These are phyloP conservation scores for Zaprionus lineosus DNA, from an alignment of 2,888 invertebrate genomes.

Conservation along the genomic window DNA sequence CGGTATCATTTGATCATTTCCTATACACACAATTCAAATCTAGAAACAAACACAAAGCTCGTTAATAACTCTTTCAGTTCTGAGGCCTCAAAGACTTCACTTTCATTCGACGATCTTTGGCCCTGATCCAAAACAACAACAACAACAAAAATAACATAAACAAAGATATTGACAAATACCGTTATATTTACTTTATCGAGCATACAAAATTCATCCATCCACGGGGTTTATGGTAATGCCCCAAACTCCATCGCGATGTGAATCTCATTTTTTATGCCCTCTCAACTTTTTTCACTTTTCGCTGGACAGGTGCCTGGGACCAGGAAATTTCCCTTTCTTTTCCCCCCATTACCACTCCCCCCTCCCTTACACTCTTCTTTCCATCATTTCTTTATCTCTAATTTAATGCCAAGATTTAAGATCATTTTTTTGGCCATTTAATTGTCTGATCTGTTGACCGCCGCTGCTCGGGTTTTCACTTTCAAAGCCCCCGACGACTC, in stretches of 20 bases:
- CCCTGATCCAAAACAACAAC: too few relatives aligned
- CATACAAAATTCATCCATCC: slow-evolving; percentile 33
- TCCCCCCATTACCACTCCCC: too few relatives aligned
- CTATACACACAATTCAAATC: neutral
- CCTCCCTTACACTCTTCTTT: too few relatives aligned
- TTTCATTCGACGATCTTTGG: too few relatives aligned
- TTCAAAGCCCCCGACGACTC: too few relatives aligned
- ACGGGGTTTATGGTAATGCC: slow-evolving; percentile 33
- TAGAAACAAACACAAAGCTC: neutral
- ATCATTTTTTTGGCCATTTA: too few relatives aligned
- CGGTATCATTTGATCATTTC: neutral
- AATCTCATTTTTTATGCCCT: slow-evolving; percentile 66
- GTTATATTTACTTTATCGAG: slow-evolving; percentile 34
- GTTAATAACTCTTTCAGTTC: too few relatives aligned
- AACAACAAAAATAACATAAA: too few relatives aligned
- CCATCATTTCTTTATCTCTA: slow-evolving; percentile 21
- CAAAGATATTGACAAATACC: slow-evolving; percentile 8
- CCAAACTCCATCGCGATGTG: too few relatives aligned
- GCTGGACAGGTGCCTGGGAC: slow-evolving; percentile 30
- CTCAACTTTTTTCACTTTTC: slow-evolving; percentile 56
- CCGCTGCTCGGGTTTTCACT: slow-evolving; percentile 67
- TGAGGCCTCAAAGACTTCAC: too few relatives aligned
- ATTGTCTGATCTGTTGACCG: slow-evolving; percentile 46
- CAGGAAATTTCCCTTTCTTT: slow-evolving; percentile 67
- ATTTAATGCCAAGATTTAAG: slow-evolving; percentile 65